phyloP scores from a whole-genome alignment of 2,888 invertebrate species.

The Mylabris sibirica region DNA sequence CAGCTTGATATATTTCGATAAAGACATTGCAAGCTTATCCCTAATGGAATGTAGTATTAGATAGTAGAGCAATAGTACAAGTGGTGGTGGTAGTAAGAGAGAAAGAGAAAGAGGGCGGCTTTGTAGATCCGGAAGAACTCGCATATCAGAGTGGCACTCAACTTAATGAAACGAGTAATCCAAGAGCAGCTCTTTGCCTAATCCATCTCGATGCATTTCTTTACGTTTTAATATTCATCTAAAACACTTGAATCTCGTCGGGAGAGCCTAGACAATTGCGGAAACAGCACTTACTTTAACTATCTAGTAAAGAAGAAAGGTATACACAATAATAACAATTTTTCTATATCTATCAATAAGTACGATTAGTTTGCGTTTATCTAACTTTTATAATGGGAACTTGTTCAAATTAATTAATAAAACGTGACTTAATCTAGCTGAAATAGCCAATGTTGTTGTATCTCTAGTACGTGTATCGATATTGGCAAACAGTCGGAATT shows the following conservation, averaged over 20 bases:
- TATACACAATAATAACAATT: slow-evolving; percentile 1
- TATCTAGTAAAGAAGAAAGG: slow-evolving; percentile 31
- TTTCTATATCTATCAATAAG: neutral
- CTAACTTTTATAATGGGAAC: neutral
- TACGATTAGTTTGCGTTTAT: neutral
- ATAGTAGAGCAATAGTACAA: slow-evolving; percentile 35
- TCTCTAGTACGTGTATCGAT: neutral
- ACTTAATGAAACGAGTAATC: slow-evolving; percentile 67
- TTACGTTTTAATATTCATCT: slow-evolving; percentile 61
- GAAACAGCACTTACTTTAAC: slow-evolving; percentile 58
- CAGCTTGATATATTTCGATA: slow-evolving; percentile 43
- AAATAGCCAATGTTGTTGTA: neutral
- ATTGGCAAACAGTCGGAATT: slow-evolving; percentile 11
- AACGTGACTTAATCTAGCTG: slow-evolving; percentile 26
- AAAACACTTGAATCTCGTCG: slow-evolving; percentile 57
- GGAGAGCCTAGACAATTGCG: slow-evolving; percentile 56
- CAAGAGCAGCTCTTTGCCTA: slow-evolving; percentile 60
- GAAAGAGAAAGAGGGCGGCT: slow-evolving; percentile 33
- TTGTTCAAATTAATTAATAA: slow-evolving; percentile 27
- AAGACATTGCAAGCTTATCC: slow-evolving; percentile 56
- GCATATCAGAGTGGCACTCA: slow-evolving; percentile 64
- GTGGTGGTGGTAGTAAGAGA: slow-evolving; percentile 27
- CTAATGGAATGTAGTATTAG: slow-evolving; percentile 57
- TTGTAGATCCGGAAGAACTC: slow-evolving; percentile 55
- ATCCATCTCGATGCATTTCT: slow-evolving; percentile 62